Evolutionary conservation across 2,888 invertebrate genomes (phyloP).

Genomic region (Hemithea aestivaria): DNA sequence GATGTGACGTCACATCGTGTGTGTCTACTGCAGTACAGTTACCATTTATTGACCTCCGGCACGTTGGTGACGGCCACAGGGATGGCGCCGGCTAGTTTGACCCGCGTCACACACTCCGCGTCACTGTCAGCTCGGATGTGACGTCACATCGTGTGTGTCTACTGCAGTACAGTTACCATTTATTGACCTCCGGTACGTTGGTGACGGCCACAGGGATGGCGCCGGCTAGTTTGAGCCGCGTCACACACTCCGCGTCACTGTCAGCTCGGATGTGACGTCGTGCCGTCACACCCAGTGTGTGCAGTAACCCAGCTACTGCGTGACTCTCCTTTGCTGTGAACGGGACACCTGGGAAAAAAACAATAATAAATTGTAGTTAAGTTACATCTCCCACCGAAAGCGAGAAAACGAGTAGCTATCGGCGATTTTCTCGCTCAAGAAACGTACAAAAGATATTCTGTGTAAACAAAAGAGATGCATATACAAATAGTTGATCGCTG

Average conservation of each 20-base stretch:
- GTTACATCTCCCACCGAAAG: too few species aligned
- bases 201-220: constrained; percentile 92
- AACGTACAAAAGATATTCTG: too few species aligned
- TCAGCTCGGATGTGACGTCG: constrained; percentile 81
- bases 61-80: constrained; percentile 94
- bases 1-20: too few species aligned
- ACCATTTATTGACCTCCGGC: constrained; percentile 96
- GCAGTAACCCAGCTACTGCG: constrained; percentile 84
- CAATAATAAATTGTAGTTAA: too few species aligned
- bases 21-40: constrained; percentile 1
- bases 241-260: constrained; percentile 89
- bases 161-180: constrained; percentile 80
- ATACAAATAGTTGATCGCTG: too few species aligned
- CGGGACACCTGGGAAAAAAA: constrained; percentile 84
- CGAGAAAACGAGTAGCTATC: too few species aligned
- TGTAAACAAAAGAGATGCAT: too few species aligned
- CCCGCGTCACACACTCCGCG: too few species aligned
- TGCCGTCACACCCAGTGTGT: constrained; percentile 82
- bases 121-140: too few species aligned
- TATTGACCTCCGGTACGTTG: constrained; percentile 96
- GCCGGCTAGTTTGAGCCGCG: constrained; percentile 86
- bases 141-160: too few species aligned
- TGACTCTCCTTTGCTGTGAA: constrained; percentile 96
- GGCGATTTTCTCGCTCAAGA: too few species aligned
- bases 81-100: constrained; percentile 91